Evolutionary conservation across 2,113 vertebrate genomes (phyloP).

Genomic region (human (Homo sapiens)): GRCh38 chr2:202691001-202691500

Average conservation of each 20-base stretch:
- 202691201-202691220: background rate
- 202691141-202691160: background rate
- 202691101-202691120: slow-evolving; percentile 34
- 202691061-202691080: slow-evolving; percentile 36
- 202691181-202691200: background rate
- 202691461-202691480: slow-evolving; percentile 16
- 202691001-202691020: background rate
- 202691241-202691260: background rate
- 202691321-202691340: background rate
- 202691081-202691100: background rate
- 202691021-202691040: background rate
- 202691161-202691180: background rate
- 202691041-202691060: slow-evolving; percentile 16
- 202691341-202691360: background rate
- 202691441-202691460: background rate
- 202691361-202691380: background rate
- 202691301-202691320: background rate
- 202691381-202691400: background rate
- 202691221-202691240: background rate
- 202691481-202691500: background rate
- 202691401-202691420: background rate
- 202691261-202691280: background rate
- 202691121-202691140: background rate
- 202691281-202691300: background rate
- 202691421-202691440: background rate